A percentile compares a stretch with the other conserved stretches of the same genome.
phyloP scores from a whole-genome alignment of 2,888 invertebrate genomes.

The Brenthis hecate region DNA sequence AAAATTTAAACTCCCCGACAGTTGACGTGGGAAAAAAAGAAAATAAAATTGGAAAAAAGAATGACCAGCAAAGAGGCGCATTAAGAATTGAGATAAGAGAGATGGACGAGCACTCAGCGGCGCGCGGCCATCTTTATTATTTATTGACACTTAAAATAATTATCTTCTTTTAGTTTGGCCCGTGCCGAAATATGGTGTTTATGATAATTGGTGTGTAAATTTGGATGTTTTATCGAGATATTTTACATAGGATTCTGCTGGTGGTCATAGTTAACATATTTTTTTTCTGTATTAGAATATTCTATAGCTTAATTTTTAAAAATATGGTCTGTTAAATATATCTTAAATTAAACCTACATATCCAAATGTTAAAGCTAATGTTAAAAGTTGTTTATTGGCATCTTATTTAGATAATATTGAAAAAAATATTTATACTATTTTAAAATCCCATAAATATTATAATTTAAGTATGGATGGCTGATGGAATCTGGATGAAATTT shows the following conservation, averaged over 20 bases:
- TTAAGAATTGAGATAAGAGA: constrained; percentile 82
- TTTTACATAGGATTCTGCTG: no score
- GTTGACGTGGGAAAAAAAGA: constrained; percentile 69
- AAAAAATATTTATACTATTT: no score
- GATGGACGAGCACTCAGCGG: constrained; percentile 81
- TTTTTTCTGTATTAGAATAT: no score
- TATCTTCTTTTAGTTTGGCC: constrained; percentile 69
- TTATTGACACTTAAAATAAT: constrained; percentile 83
- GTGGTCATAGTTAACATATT: no score
- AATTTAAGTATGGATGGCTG: no score
- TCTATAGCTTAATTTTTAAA: no score
- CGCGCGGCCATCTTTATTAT: constrained; percentile 77
- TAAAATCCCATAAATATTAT: no score
- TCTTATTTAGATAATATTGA: no score
- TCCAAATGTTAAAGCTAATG: background rate
- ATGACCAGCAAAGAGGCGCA: constrained; percentile 79
- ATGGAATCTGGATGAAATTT: no score
- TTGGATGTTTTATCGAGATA: background rate
- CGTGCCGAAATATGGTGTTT: constrained; percentile 62
- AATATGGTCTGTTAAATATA: background rate
- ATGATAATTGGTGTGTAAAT: constrained; percentile 26
- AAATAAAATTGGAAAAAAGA: constrained; percentile 67
- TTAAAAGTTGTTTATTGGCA: background rate
- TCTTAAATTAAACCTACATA: background rate
- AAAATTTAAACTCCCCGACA: constrained; percentile 73